Conservation (phyloP, 2,113 vertebrate genomes). For the Lepus europaeus region DNA sequence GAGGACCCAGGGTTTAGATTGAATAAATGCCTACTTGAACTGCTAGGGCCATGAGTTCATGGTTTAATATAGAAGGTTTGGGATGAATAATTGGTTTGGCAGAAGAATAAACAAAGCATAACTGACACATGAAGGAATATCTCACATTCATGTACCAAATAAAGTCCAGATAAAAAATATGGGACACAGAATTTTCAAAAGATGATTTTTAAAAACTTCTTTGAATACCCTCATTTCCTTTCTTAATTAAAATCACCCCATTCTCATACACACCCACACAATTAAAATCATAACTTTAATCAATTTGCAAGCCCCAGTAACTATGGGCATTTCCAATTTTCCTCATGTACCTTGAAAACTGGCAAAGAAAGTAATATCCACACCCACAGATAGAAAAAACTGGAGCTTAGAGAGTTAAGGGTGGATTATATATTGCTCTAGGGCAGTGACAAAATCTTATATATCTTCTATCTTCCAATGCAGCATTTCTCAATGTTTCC, state of each 20-base stretch:
- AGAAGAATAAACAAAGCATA: neutral
- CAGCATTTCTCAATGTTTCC: neutral
- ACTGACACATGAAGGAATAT: neutral
- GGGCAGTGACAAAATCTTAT: constrained; percentile 48
- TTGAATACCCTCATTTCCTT: neutral
- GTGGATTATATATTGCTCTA: constrained; percentile 24
- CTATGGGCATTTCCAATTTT: constrained; percentile 41
- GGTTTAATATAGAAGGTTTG: neutral
- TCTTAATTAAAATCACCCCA: neutral
- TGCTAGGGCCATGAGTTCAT: neutral
- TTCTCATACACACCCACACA: neutral
- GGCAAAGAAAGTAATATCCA: constrained; percentile 23
- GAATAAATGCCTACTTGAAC: neutral
- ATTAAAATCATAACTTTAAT: constrained; percentile 29
- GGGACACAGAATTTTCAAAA: neutral
- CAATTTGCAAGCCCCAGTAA: neutral
- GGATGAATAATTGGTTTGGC: neutral
- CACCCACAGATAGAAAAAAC: neutral
- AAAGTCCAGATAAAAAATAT: neutral
- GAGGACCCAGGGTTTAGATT: neutral
- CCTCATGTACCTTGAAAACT: constrained; percentile 55
- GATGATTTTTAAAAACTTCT: neutral
- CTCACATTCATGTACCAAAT: neutral
- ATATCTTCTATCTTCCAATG: neutral
- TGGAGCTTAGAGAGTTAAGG: neutral